Conservation (phyloP, 2,113 vertebrate species). For the Xiphorhynchus elegans region DNA sequence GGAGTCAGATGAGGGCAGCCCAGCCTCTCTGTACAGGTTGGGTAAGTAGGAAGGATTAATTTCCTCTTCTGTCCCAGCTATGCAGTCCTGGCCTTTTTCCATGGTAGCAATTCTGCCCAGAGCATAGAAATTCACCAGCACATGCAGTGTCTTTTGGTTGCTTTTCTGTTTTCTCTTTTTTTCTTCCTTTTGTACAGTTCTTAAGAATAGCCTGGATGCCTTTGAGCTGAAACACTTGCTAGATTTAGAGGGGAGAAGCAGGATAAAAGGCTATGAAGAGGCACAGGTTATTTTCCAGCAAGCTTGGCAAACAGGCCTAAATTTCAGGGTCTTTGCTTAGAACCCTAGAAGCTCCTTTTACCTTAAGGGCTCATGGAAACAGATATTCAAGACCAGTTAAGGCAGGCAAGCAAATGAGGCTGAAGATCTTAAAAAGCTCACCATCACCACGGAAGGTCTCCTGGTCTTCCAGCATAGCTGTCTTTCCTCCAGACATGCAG, state of each 20-base stretch:
- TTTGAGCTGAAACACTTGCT: background rate
- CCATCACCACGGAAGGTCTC: background rate
- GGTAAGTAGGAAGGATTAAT: constrained; percentile 12
- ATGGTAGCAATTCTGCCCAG: background rate
- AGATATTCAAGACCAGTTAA: background rate
- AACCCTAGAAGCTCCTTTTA: background rate
- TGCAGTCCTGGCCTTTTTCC: background rate
- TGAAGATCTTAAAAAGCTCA: background rate
- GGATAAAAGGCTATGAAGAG: background rate
- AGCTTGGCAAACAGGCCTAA: background rate
- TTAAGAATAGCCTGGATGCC: background rate
- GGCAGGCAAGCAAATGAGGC: background rate
- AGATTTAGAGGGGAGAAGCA: background rate
- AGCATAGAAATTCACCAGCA: constrained; percentile 8
- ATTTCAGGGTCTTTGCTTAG: background rate
- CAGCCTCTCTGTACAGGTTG: constrained; percentile 9
- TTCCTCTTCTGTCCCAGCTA: background rate
- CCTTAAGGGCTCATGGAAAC: background rate
- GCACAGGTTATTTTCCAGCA: background rate
- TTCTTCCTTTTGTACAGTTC: background rate
- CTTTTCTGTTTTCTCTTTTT: background rate
- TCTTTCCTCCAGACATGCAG: background rate
- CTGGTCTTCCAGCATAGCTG: background rate
- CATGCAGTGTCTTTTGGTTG: background rate
- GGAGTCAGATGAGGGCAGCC: constrained; percentile 47